These are phyloP conservation scores for Sinonovacula constricta DNA, from an alignment of 1,140 invertebrate species.

Conservation along the genomic window DNA sequence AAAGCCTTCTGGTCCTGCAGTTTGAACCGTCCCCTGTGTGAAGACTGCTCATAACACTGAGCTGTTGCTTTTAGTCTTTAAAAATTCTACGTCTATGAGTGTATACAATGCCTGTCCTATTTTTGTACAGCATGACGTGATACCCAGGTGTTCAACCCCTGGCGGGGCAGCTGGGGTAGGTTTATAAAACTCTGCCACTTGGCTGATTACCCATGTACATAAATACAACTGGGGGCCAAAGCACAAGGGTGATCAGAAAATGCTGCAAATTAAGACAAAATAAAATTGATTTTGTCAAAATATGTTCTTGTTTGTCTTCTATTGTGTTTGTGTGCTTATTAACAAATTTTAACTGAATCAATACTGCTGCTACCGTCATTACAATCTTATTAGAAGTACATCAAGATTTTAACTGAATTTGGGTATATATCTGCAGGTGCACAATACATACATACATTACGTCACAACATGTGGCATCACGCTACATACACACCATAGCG, in stretches of 20 bases:
- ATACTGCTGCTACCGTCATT: too few species aligned
- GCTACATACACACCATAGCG: too few species aligned
- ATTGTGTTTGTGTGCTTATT: too few species aligned
- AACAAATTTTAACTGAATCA: too few species aligned
- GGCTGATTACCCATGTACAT: conserved; percentile 51
- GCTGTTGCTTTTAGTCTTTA: conserved; percentile 56
- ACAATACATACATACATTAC: too few species aligned
- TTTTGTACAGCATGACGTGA: conserved; percentile 66
- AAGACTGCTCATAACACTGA: conserved; percentile 49
- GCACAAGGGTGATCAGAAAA: conserved; percentile 53
- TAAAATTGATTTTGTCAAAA: conserved; percentile 55
- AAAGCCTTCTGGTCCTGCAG: conserved; percentile 17
- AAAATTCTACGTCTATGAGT: conserved; percentile 57
- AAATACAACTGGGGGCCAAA: conserved; percentile 51
- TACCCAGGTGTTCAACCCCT: conserved; percentile 54
- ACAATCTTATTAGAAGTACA: too few species aligned
- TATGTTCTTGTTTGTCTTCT: too few species aligned
- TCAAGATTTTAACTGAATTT: too few species aligned
- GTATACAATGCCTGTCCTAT: conserved; percentile 61
- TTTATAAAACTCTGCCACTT: conserved; percentile 29
- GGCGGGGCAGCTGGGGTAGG: conserved; percentile 11
- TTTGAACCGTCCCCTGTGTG: too few species aligned
- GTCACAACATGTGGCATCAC: too few species aligned
- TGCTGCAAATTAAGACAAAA: conserved; percentile 54
- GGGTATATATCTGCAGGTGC: too few species aligned